Evolutionary conservation across 2,888 invertebrate species (phyloP).

Genomic region (Anagyrus pseudococci): DNA sequence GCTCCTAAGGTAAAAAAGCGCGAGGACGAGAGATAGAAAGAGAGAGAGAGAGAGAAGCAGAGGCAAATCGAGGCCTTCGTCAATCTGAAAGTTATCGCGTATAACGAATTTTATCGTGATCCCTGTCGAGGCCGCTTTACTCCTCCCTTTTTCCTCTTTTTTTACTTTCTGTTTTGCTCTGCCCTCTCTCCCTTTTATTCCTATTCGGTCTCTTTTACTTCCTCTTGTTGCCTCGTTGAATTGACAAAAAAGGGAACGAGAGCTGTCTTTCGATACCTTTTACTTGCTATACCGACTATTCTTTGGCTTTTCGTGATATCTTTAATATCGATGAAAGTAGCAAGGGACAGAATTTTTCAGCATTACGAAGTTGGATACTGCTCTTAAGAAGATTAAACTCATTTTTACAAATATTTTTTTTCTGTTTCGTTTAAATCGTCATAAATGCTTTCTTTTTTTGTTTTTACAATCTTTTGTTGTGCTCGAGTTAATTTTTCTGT

Average conservation of each 20-base stretch:
- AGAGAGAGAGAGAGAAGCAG: not conserved
- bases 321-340: not conserved
- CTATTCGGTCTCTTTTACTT: too few relatives aligned
- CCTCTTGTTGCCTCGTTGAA: too few relatives aligned
- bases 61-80: conserved; percentile 38
- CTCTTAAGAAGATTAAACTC: too few relatives aligned
- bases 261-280: conserved; percentile 23
- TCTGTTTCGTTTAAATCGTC: too few relatives aligned
- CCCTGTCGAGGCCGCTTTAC: not conserved
- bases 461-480: too few relatives aligned
- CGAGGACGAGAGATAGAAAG: not conserved
- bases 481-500: too few relatives aligned
- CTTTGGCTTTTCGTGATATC: not conserved
- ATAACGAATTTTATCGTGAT: conserved; percentile 34
- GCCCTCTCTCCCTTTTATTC: too few relatives aligned
- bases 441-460: too few relatives aligned
- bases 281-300: conserved; percentile 12
- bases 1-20: conserved; percentile 29
- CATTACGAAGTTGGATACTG: too few relatives aligned
- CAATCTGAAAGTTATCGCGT: conserved; percentile 36
- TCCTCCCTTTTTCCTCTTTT: not conserved
- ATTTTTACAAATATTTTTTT: too few relatives aligned
- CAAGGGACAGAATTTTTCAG: not conserved
- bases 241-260: conserved; percentile 14
- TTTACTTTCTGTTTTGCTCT: too few relatives aligned